Evolutionary conservation across 2,888 invertebrate species (phyloP), one percentile per base, ranked within the genome.

Genomic region (Leptopilina syphax): DNA sequence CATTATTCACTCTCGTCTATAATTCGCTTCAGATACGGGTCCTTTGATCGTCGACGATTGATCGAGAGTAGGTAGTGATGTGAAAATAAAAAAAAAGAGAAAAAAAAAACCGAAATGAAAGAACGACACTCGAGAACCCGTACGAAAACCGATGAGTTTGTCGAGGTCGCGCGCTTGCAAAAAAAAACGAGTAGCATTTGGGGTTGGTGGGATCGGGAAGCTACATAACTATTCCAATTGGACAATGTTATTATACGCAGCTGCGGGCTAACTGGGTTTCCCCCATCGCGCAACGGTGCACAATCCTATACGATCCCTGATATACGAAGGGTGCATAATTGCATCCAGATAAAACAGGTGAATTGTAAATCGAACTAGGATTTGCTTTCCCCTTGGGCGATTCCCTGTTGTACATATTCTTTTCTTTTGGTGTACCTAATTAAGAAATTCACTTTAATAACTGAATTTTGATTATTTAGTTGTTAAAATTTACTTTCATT

Each of bases 281-380:
- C 50, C 70, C 73, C 73, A 27, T 73, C n/a, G 54, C 73, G 73
- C 34, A 54, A 57, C 57, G 34, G 54, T 85, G 88, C 86, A 88
- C 89, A 89, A 89, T 89, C 88, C 88, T 73, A 10, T 81, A 84
- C 81, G 81, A 83, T 82, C 85, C 85, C 84, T 79, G 78, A 83
- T 85, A 84, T 82, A 84, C 81, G 83, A 84, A 85, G 89, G 90
- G 89, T 90, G 90, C 89, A 89, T 89, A 89, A 89, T 89, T 89
- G 90, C 89, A 89, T 90, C 87, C 86, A 87, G 89, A 89, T 89
- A 89, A 90, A 90, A 90, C 89, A 89, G 89, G 89, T 88, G 87
- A 89, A 88, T 87, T 87, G 86, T 88, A 88, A 90, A 89, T 89
- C 89, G 87, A 88, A 88, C 87, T 87, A 85, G 86, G 86, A 87